Conservation (phyloP, 2,797 vertebrate genomes). For the Salmo trutta region DNA sequence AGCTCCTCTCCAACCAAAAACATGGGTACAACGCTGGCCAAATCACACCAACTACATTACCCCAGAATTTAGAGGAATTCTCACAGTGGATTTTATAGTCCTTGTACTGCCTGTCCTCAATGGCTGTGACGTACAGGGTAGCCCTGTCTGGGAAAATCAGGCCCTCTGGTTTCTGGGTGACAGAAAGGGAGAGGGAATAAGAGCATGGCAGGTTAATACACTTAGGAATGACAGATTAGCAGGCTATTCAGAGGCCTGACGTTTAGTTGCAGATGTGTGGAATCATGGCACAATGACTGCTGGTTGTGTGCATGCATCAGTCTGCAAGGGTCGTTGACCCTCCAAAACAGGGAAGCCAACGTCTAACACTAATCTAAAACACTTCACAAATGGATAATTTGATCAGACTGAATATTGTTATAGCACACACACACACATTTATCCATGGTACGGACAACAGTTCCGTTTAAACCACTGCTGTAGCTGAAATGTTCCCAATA, state of each 20-base stretch:
- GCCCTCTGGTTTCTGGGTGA: conserved; percentile 85
- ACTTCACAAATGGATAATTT: not conserved
- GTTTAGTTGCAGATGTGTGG: not conserved
- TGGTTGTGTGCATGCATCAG: too few relatives aligned
- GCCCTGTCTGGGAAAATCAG: conserved; percentile 93
- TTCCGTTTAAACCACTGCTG: not conserved
- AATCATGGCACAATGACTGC: not conserved
- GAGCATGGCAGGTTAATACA: not conserved
- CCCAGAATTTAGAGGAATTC: conserved; percentile 38
- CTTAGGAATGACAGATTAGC: not conserved
- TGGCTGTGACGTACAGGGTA: conserved; percentile 90
- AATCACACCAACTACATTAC: not conserved
- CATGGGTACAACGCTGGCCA: not conserved
- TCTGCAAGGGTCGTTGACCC: not conserved
- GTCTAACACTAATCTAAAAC: too few relatives aligned
- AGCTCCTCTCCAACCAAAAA: not conserved
- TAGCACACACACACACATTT: not conserved
- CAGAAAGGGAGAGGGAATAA: not conserved
- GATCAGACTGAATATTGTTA: not conserved
- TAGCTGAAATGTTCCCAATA: conserved; percentile 62
- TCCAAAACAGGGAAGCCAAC: not conserved
- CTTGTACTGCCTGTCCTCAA: conserved; percentile 93
- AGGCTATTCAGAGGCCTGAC: conserved; percentile 7
- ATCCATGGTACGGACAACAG: too few relatives aligned
- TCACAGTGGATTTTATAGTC: conserved; percentile 97